Percentiles rank a stretch among this genome's conserved stretches.
These are phyloP conservation scores for Lycaon pictus DNA, from an alignment of 2,113 vertebrate genomes.

Conservation along the genomic window DNA sequence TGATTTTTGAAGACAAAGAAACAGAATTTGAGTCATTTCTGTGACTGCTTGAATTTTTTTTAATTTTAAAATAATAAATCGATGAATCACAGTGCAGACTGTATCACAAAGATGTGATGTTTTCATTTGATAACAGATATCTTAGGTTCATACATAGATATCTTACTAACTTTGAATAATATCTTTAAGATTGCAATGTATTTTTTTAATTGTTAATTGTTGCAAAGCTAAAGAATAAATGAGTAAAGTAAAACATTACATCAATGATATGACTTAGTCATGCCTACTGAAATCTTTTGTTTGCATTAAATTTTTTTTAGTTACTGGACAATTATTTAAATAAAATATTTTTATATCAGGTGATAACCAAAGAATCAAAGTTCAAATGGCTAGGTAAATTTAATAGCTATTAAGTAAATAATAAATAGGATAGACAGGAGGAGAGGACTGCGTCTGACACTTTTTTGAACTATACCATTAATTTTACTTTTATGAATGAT, in stretches of 20 bases:
- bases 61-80: slow-evolving; percentile 42
- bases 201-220: not conserved
- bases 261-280: not conserved
- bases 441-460: too few species aligned
- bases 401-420: slow-evolving; percentile 23
- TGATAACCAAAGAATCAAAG: not conserved
- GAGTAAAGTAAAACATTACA: not conserved
- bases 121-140: not conserved
- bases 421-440: too few species aligned
- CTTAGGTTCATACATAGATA: not conserved
- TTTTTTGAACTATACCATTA: not conserved
- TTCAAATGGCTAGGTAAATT: not conserved
- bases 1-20: slow-evolving; percentile 20
- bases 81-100: not conserved
- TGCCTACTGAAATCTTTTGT: not conserved
- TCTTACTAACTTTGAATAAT: not conserved
- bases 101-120: not conserved
- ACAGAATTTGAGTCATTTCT: not conserved
- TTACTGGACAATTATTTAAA: not conserved
- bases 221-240: not conserved
- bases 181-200: not conserved
- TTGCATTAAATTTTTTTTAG: slow-evolving; percentile 13
- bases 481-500: slow-evolving; percentile 10
- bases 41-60: not conserved
- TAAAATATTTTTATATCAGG: not conserved